Evolutionary conservation across 2,888 invertebrate species (phyloP).

Genomic region (Drosophila yooni): DNA sequence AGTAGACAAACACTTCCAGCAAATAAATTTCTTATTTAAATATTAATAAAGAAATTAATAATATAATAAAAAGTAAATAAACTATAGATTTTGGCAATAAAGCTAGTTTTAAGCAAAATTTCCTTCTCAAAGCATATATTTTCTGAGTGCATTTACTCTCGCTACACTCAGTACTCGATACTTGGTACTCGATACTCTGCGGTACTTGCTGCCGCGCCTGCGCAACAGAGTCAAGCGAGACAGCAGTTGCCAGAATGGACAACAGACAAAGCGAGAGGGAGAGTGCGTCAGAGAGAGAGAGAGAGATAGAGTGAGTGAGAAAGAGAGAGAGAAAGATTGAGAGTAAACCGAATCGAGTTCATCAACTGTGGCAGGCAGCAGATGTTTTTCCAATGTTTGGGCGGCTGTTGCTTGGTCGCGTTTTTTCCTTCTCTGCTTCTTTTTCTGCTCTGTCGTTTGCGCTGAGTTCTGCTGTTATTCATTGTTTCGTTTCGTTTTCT

Average conservation of each 20-base stretch:
- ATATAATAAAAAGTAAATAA: background rate
- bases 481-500: conserved; percentile 35
- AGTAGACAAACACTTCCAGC: background rate
- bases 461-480: conserved; percentile 41
- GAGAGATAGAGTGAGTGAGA: conserved; percentile 5
- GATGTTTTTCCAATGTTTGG: conserved; percentile 81
- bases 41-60: background rate
- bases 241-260: conserved; percentile 36
- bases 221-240: conserved; percentile 64
- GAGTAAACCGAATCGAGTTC: conserved; percentile 66
- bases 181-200: conserved; percentile 33
- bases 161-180: conserved; percentile 28
- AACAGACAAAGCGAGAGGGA: background rate
- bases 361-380: conserved; percentile 75
- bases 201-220: conserved; percentile 38
- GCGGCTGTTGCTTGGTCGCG: conserved; percentile 65
- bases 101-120: background rate
- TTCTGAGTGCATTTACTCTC: conserved; percentile 24
- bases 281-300: conserved; percentile 24
- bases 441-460: conserved; percentile 16
- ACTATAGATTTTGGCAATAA: background rate
- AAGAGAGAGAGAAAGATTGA: conserved; percentile 20
- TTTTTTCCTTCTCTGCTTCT: conserved; percentile 39
- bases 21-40: background rate
- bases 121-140: background rate